A percentile compares a stretch with the other conserved stretches of the same genome.
Conservation (phyloP, 2,113 vertebrate species). For the Quiscalus mexicanus region DNA sequence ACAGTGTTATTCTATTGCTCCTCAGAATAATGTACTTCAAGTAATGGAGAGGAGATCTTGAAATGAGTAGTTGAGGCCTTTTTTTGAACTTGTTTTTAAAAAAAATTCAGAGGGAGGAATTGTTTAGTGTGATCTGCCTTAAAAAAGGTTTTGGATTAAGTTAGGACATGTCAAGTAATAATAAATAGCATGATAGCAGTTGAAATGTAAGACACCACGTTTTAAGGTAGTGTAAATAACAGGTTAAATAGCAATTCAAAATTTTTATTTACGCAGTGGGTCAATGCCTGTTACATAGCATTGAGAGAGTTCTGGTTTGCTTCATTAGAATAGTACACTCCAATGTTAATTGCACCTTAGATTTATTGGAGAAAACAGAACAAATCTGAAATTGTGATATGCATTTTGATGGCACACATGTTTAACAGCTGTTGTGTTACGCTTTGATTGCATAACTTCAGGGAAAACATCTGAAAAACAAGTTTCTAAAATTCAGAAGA, state of each 20-base stretch:
- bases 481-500: neutral
- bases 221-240: neutral
- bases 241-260: neutral
- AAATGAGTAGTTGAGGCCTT: neutral
- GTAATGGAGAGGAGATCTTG: neutral
- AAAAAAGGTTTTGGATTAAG: neutral
- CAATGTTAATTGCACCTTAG: neutral
- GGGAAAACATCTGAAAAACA: neutral
- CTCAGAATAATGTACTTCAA: neutral
- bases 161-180: neutral
- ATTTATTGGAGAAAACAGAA: neutral
- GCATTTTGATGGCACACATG: neutral
- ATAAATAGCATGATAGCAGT: neutral
- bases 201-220: neutral
- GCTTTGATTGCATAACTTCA: neutral
- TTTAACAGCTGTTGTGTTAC: neutral
- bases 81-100: accelerated
- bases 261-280: neutral
- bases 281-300: neutral
- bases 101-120: neutral
- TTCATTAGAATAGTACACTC: neutral
- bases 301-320: neutral
- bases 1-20: neutral
- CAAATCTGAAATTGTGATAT: neutral
- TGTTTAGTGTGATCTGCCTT: neutral